These are phyloP conservation scores for Pan troglodytes DNA, from an alignment of 2,113 vertebrate species.

Conservation along the genomic window NHGRI_mPanTro3-v2.1_pri NC_072402.2:72823501-72824000, in stretches of 20 bases:
- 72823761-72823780: background rate
- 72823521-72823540: too few species aligned
- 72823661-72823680: too few species aligned
- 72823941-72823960: background rate
- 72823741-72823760: background rate
- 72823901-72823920: background rate
- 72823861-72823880: background rate
- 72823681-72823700: too few species aligned
- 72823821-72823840: background rate
- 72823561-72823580: too few species aligned
- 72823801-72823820: background rate
- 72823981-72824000: background rate
- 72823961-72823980: background rate
- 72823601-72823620: too few species aligned
- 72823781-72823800: background rate
- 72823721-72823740: too few species aligned
- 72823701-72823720: too few species aligned
- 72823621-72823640: too few species aligned
- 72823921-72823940: background rate
- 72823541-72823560: too few species aligned
- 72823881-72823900: background rate
- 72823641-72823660: too few species aligned
- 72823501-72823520: too few species aligned
- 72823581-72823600: too few species aligned
- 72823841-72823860: background rate